Conservation (phyloP, 2,888 invertebrate genomes). For the Lepeophtheirus nordmannii region DNA sequence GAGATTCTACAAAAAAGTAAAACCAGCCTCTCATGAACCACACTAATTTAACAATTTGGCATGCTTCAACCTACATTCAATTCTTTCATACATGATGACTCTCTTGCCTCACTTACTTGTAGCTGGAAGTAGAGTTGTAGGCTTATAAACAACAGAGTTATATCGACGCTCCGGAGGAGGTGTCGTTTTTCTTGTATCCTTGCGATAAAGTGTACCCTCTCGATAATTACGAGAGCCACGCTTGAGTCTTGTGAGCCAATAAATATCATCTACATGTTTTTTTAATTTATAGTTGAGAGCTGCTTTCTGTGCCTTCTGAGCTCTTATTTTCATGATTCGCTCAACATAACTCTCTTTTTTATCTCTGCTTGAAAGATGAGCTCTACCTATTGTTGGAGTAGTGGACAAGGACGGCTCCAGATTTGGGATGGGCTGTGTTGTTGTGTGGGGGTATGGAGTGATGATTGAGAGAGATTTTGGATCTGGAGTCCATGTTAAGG, state of each 20-base stretch:
- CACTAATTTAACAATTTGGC: too few species aligned
- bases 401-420: too few species aligned
- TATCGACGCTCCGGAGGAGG: neutral
- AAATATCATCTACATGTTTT: neutral
- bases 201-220: neutral
- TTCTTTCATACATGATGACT: too few species aligned
- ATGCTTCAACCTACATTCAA: too few species aligned
- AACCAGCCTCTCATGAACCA: too few species aligned
- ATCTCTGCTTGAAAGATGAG: neutral
- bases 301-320: neutral
- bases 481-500: too few species aligned
- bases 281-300: neutral
- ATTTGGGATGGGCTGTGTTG: too few species aligned
- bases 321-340: neutral
- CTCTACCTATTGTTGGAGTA: too few species aligned
- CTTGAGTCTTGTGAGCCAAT: slow-evolving; percentile 1
- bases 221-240: neutral
- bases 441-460: too few species aligned
- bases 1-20: too few species aligned
- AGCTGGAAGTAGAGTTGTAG: neutral
- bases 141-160: neutral
- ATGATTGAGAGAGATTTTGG: too few species aligned
- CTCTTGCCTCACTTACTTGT: neutral
- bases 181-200: neutral
- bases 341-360: slow-evolving; percentile 2